Percentiles rank a stretch among this genome's conserved stretches.
Conservation (phyloP, 2,797 vertebrate species). For the Mus minutoides region DNA sequence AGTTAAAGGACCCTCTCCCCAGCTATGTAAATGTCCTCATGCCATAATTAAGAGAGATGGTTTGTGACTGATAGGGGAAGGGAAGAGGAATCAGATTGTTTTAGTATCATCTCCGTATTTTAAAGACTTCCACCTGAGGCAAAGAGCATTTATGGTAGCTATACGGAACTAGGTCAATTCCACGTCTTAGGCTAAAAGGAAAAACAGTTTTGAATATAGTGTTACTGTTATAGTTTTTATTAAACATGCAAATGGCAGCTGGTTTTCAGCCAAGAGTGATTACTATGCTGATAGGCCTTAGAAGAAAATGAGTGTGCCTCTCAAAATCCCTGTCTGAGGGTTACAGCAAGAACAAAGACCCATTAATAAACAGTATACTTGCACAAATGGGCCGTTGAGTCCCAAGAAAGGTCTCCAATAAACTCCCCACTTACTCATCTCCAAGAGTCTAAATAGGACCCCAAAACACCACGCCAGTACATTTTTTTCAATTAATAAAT, state of each 20-base stretch:
- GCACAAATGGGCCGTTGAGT: conserved; percentile 85
- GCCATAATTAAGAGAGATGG: conserved; percentile 90
- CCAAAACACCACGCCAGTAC: conserved; percentile 68
- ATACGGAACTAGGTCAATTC: conserved; percentile 79
- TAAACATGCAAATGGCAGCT: conserved; percentile 88
- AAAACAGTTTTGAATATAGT: conserved; percentile 84
- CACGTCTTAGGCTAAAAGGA: conserved; percentile 85
- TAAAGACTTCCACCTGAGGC: conserved; percentile 85
- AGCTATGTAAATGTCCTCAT: conserved; percentile 90
- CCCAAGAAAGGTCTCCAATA: conserved; percentile 84
- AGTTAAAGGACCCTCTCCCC: conserved; percentile 88
- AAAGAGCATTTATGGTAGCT: conserved; percentile 85
- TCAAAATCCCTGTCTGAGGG: conserved; percentile 86
- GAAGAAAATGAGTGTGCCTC: conserved; percentile 87
- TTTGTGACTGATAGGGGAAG: conserved; percentile 87
- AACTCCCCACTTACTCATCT: conserved; percentile 84
- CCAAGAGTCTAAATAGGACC: conserved; percentile 83
- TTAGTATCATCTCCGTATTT: conserved; percentile 87
- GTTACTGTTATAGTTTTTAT: conserved; percentile 87
- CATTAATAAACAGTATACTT: conserved; percentile 86
- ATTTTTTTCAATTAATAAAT: conserved; percentile 86
- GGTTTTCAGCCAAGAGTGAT: conserved; percentile 88
- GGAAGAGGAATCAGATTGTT: conserved; percentile 88
- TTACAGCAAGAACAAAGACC: conserved; percentile 88
- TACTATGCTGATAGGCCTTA: conserved; percentile 88